Base-by-base conservation (phyloP, 2,797 vertebrate genomes). In the Sternotherus odoratus region DNA sequence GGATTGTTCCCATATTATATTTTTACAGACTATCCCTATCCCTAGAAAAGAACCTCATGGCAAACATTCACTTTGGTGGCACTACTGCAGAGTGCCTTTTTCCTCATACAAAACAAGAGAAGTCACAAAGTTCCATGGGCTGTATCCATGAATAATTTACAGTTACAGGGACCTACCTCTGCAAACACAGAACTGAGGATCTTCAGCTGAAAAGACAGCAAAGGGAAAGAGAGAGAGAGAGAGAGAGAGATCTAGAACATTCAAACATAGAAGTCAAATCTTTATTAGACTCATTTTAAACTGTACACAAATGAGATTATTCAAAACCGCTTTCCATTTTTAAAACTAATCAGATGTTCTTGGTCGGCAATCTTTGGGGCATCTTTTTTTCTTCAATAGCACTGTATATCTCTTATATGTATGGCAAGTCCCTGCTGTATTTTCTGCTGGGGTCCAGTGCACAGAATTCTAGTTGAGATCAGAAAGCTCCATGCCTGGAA, bases 381-480 rank as follows among this genome's bases (percentile, higher is more conserved):
- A 39, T 21, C 9, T 80, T 92, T 95, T 95, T 87, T 77, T 74
- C 86, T 69, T 49, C 83, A 82, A 3, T 36, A 2, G 28, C 78
- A 81, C 5, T 74, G 43, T 23, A 11, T 60, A 89, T 63, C 48
- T 91, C 74, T 93, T 91, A 83, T 19, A 80, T 60, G 77, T 30
- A 85, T 63, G 39, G 83, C 28, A 84, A 36, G 72, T 90, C 78
- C 56, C 93, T 77, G 85, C 56, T 90, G 33, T 57, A 80, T 89
- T 89, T 84, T 54, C 50, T 84, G 81, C 49, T 12, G 11, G 72
- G 75, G 88, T 33, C 69, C 74, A 48, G 19, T 16, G 46, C 85
- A 88, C 46, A 89, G 85, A 90, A 92, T 87, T 94, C 77, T 77
- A 84, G 36, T 79, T 84, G 85, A 92, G 86, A 94, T 93, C 88